These are phyloP conservation scores for Rotaria magnacalcarata DNA, from an alignment of 2,888 invertebrate genomes.

Conservation along the genomic window DNA sequence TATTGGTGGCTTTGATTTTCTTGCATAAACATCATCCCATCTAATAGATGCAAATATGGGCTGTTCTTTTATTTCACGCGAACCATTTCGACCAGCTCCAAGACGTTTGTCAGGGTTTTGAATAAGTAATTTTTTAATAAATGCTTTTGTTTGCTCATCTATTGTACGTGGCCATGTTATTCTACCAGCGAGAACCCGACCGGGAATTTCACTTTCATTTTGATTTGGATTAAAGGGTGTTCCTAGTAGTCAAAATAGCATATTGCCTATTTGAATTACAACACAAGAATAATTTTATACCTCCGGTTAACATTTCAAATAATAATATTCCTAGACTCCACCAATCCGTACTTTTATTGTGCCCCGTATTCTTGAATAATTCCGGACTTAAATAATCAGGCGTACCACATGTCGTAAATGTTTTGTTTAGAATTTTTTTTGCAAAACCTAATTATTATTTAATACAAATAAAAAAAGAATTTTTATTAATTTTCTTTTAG, in stretches of 20 bases:
- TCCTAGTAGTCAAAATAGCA: conserved; percentile 91
- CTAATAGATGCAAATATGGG: conserved; percentile 89
- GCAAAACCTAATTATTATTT: neutral
- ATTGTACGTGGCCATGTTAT: conserved; percentile 75
- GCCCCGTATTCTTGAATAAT: conserved; percentile 93
- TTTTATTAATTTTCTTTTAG: neutral
- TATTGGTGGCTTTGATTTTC: conserved; percentile 82
- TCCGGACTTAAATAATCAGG: conserved; percentile 89
- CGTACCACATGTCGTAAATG: conserved; percentile 92
- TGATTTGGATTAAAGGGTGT: conserved; percentile 94
- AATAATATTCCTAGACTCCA: conserved; percentile 77
- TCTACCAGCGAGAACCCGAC: conserved; percentile 84
- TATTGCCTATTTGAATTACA: conserved; percentile 53
- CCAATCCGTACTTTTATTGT: conserved; percentile 97
- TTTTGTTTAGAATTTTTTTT: conserved; percentile 61
- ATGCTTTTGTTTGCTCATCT: conserved; percentile 64
- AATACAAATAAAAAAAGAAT: neutral
- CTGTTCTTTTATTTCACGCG: conserved; percentile 89
- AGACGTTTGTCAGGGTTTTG: conserved; percentile 86
- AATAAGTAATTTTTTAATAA: conserved; percentile 84
- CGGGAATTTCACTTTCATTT: conserved; percentile 88
- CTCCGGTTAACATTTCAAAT: conserved; percentile 62
- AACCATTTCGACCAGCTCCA: conserved; percentile 94
- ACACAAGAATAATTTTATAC: neutral
- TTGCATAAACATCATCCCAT: conserved; percentile 80